Base-by-base conservation (phyloP, 2,113 vertebrate species). In the Tenebrosternarchus preto region DNA sequence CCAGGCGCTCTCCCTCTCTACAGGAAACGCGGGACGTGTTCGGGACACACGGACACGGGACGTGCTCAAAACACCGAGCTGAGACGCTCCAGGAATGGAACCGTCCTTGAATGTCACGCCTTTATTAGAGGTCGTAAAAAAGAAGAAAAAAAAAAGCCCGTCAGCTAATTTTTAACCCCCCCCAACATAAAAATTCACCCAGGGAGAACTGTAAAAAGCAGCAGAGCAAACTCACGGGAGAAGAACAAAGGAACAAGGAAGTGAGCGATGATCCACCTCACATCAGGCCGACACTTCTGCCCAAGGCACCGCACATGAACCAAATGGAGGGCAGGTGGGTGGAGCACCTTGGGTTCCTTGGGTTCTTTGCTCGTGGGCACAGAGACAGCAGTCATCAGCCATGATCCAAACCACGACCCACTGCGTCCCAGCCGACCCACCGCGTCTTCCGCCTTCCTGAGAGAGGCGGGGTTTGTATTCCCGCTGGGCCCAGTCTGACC, bases 401-500 rank as follows among this genome's bases (percentile, higher is more conserved):
- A 71, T 36, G 71, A 82, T 63, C 73, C 56, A 68, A 80, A 46
- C 67, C 68, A 66, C 36, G 63, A 80, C 66, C 71, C 46, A 74
- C 16, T 46, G 79, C 68, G 61, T 57, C 71, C 57, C 55, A 29
- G 55, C 19, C 61, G 17, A 57, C 60, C 64, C 43, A 22, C 27
- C 53, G 57, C 43, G 70, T 50, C 67, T 50, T 24, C 33, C 43
- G 73, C n/a, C 61, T 31, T 73, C 29, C 55, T 36, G 43, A 55
- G 53, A 33, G 69, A 24, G n/a, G 50, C 27, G 31, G 24, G 2
- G 33, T 36, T 2, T 36, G 33, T 36, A 6, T 36, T 73, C 61
- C 66, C 80, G 43, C 80, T 43, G 67, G 73, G 75, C 67, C 63
- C 43, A 1, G 31, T 81, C 84, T 83, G 74, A 78, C 83, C 80